Evolutionary conservation across 1,140 invertebrate species (phyloP).

Genomic region (Pachypsylla venusta): DNA sequence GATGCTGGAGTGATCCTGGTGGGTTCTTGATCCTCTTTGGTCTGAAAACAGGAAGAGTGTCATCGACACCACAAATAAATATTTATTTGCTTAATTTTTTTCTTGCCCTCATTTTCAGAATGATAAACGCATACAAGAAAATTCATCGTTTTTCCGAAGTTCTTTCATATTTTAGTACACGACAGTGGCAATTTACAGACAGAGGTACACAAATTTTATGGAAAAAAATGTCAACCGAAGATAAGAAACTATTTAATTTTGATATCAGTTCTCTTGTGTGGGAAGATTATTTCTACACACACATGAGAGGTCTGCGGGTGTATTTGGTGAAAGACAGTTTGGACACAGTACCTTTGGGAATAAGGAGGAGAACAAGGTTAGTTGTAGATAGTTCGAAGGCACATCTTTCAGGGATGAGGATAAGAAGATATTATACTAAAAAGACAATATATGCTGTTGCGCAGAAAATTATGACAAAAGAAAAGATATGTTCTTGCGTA

Average conservation of each 20-base stretch:
- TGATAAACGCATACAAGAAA: slow-evolving; percentile 55
- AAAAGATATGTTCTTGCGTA: neutral
- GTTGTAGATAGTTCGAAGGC: too few species aligned
- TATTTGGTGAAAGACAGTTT: slow-evolving; percentile 55
- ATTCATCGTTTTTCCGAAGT: slow-evolving; percentile 46
- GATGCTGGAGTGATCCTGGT: too few species aligned
- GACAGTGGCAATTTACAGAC: slow-evolving; percentile 21
- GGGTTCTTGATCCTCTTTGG: too few species aligned
- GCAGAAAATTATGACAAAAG: neutral
- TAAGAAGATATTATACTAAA: neutral
- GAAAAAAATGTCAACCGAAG: slow-evolving; percentile 23
- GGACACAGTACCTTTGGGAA: slow-evolving; percentile 42
- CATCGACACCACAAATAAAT: too few species aligned
- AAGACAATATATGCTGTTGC: neutral
- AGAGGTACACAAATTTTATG: neutral
- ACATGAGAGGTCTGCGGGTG: slow-evolving; percentile 43
- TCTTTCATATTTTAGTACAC: slow-evolving; percentile 20
- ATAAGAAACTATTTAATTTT: slow-evolving; percentile 32
- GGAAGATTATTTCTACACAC: slow-evolving; percentile 37
- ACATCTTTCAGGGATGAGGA: too few species aligned
- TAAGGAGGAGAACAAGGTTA: slow-evolving; percentile 41
- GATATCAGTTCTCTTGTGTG: slow-evolving; percentile 30
- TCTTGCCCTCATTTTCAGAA: slow-evolving; percentile 31
- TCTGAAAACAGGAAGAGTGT: too few species aligned
- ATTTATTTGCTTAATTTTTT: too few species aligned